Evolutionary conservation across 2,113 vertebrate genomes (phyloP).

Genomic region (Cyanistes caeruleus): DNA sequence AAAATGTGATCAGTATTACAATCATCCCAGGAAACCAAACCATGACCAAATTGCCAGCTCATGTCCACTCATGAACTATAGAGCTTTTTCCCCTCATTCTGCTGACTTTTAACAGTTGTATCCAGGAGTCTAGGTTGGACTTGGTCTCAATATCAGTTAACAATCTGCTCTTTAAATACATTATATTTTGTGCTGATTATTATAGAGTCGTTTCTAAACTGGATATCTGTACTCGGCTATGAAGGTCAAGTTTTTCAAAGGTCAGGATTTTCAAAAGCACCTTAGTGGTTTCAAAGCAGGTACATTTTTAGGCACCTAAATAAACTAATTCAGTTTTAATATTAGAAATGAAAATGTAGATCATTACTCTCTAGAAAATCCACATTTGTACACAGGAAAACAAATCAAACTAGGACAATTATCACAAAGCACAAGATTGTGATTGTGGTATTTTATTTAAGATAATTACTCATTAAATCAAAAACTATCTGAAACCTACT

Average conservation of each 20-base stretch:
- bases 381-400: neutral
- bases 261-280: neutral
- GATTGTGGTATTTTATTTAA: neutral
- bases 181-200: neutral
- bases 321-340: neutral
- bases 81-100: neutral
- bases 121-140: neutral
- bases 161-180: neutral
- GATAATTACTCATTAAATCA: neutral
- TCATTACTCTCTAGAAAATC: neutral
- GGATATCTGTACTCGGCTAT: neutral
- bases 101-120: neutral
- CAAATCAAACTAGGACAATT: neutral
- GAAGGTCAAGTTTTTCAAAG: neutral
- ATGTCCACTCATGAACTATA: neutral
- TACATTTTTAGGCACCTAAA: neutral
- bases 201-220: neutral
- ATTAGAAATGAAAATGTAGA: neutral
- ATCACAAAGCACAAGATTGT: neutral
- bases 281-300: neutral
- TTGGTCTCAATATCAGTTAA: neutral
- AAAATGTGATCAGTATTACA: neutral
- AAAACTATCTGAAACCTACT: neutral
- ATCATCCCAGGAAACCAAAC: neutral
- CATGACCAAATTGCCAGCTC: neutral